A percentile compares a stretch with the other conserved stretches of the same genome.
phyloP scores from a whole-genome alignment of 2,113 vertebrate species.

The Uropsilus gracilis region DNA sequence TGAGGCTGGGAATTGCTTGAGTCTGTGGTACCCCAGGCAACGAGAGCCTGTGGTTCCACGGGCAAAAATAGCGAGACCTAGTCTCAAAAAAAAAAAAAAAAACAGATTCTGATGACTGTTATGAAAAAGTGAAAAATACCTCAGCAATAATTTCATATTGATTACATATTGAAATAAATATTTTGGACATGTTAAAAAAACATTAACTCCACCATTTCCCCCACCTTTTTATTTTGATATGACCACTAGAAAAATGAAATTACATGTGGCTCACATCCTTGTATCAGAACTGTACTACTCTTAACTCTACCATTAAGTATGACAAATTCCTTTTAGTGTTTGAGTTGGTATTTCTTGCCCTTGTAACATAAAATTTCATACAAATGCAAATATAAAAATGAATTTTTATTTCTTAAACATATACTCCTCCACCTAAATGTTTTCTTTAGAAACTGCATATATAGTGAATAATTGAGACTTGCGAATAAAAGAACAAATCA shows the following conservation, averaged over 20 bases:
- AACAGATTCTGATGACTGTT: background rate
- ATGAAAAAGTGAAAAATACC: constrained; percentile 13
- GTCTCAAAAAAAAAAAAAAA: too few species aligned
- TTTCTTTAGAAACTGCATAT: background rate
- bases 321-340: background rate
- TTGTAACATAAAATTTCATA: background rate
- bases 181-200: background rate
- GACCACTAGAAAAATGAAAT: background rate
- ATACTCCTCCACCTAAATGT: background rate
- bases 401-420: constrained; percentile 33
- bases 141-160: background rate
- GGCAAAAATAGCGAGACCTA: too few species aligned
- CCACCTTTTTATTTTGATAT: background rate
- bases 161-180: background rate
- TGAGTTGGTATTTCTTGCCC: background rate
- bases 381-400: background rate
- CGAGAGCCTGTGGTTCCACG: too few species aligned
- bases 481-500: background rate
- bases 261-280: background rate
- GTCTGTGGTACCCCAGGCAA: too few species aligned
- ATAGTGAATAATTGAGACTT: background rate
- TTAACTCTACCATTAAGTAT: background rate
- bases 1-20: too few species aligned
- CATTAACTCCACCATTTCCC: background rate
- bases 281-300: background rate